Conservation (phyloP, 2,888 invertebrate genomes). For the Arrhopalites spinosus region DNA sequence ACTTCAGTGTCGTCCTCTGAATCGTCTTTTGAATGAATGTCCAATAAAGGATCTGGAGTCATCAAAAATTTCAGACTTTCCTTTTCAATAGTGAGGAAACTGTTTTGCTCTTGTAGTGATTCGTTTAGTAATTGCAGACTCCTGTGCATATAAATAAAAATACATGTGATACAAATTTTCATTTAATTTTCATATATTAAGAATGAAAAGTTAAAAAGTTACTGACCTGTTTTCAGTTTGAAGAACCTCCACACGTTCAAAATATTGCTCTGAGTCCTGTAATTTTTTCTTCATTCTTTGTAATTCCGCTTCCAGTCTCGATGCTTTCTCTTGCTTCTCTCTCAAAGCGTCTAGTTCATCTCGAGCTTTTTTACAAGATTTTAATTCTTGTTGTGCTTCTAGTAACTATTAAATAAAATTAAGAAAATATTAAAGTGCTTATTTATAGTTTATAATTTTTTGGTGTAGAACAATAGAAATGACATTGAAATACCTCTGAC, state of each 20-base stretch:
- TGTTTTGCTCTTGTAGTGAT: conserved; percentile 54
- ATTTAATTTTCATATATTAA: not conserved
- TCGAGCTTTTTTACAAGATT: conserved; percentile 52
- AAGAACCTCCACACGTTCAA: conserved; percentile 52
- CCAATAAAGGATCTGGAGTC: conserved; percentile 15
- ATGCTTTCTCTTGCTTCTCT: conserved; percentile 54
- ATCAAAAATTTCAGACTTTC: conserved; percentile 40
- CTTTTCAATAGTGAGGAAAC: conserved; percentile 53
- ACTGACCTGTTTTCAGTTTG: not conserved
- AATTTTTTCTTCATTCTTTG: conserved; percentile 51
- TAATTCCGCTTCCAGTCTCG: conserved; percentile 50
- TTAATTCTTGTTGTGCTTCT: conserved; percentile 47
- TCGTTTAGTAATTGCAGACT: conserved; percentile 52
- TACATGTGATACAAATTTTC: not conserved
- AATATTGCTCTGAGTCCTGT: conserved; percentile 52
- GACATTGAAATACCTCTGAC: conserved; percentile 37
- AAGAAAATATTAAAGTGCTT: no score
- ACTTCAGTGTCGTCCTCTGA: not conserved
- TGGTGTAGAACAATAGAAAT: not conserved
- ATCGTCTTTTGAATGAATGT: not conserved
- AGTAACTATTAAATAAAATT: conserved; percentile 38
- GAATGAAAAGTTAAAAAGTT: not conserved
- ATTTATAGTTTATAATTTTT: not conserved
- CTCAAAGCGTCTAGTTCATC: conserved; percentile 55
- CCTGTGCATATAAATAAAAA: conserved; percentile 35